Base-by-base conservation (phyloP, 2,888 invertebrate species). In the Netelia inedita region DNA sequence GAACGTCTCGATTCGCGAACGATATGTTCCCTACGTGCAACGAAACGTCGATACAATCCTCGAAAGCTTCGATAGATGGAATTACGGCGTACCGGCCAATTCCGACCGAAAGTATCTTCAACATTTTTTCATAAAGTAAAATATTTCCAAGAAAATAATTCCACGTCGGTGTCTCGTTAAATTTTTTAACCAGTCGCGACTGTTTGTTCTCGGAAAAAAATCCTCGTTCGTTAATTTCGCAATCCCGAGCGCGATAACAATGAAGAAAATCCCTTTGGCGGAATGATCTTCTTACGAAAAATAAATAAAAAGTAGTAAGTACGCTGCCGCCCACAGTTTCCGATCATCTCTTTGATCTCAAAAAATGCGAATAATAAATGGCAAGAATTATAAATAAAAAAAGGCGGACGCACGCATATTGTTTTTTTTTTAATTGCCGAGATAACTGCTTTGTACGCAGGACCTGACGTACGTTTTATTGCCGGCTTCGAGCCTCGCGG, bases 401-500 rank as follows among this genome's bases (percentile, higher is more conserved):
- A 46, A 46, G 0, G 10, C 10, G 46, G 46, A 28, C 0, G 28
- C 28, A 3, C 28, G 3, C 3, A 28, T 28, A 6, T 0, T 28
- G 28, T 0, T 3, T 0, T 6, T 28, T 28, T 28, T 23, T 23
- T 1, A 23, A 23, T 23, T 23, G 0, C 11, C 46, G 10, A 46
- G 10, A 46, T 1, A 46, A 14, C 1, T 1, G 0, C 14, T 46
- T 46, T 14, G 46, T 46, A 46, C 63, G 53, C 94, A 96, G 96
- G 95, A 95, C 66, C 91, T 96, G 1, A 93, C 94, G 65, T 89
- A 93, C 0, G 94, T 95, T 89, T 93, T 94, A 28, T 91, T 93
- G 74, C 93, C 94, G 0, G 93, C 95, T 59, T 92, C 95, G 5
- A 94, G 94, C 0, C 93, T 96, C 74, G 94, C 95, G n/a, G 94